A percentile compares a stretch with the other conserved stretches of the same genome.
Evolutionary conservation across 1,140 invertebrate genomes (phyloP).

Genomic region (Eulimnadia texana): DNA sequence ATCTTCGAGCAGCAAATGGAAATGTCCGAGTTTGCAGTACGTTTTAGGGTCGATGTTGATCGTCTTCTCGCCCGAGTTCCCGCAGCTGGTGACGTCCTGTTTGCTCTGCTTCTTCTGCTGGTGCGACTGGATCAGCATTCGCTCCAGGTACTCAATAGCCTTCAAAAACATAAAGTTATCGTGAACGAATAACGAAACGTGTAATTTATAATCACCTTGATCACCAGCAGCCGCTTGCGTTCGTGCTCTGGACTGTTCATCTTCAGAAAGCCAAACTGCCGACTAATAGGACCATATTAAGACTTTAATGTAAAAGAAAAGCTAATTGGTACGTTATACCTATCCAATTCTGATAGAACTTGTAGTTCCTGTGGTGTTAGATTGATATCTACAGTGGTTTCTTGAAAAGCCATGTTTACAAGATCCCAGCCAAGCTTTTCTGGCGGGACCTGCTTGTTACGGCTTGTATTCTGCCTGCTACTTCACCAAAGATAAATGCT

Average conservation of each 20-base stretch:
- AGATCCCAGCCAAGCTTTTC: background rate
- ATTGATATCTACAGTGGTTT: slow-evolving; percentile 17
- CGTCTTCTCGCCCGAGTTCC: slow-evolving; percentile 13
- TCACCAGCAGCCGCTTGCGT: slow-evolving; percentile 56
- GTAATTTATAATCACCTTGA: slow-evolving; percentile 41
- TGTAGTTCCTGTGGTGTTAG: slow-evolving; percentile 42
- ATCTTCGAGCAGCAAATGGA: slow-evolving; percentile 77
- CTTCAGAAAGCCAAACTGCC: slow-evolving; percentile 72
- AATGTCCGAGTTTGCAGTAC: slow-evolving; percentile 85
- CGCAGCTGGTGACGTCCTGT: slow-evolving; percentile 14
- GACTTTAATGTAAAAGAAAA: slow-evolving; percentile 1
- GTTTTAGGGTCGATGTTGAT: slow-evolving; percentile 75
- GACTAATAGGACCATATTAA: slow-evolving; percentile 41
- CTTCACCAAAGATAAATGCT: too few relatives aligned
- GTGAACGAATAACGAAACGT: background rate
- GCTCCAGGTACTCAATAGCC: slow-evolving; percentile 66
- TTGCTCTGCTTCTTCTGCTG: slow-evolving; percentile 25
- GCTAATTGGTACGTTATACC: slow-evolving; percentile 37
- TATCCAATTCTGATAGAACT: slow-evolving; percentile 68
- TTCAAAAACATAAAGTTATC: slow-evolving; percentile 24
- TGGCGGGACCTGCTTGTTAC: background rate
- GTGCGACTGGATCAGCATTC: slow-evolving; percentile 47
- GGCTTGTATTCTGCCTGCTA: too few relatives aligned
- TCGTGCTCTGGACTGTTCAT: slow-evolving; percentile 55
- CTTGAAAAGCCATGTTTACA: background rate